phyloP scores from a whole-genome alignment of 2,888 invertebrate genomes.

The Meiosimyza platycephala region DNA sequence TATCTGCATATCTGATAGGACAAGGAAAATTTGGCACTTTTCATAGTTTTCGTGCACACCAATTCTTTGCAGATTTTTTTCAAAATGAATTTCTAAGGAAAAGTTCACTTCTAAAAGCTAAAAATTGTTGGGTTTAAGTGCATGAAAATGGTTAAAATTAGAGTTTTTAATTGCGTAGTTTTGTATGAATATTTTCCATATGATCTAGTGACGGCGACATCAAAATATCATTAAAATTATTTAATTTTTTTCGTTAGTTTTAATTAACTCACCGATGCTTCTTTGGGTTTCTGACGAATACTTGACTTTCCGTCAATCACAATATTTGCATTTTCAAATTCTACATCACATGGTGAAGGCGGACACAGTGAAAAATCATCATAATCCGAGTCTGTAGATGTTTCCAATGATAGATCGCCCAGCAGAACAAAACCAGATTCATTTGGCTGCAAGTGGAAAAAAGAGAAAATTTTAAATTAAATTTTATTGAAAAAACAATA shows the following conservation, averaged over 20 bases:
- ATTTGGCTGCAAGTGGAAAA: conserved; percentile 70
- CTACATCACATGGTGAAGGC: conserved; percentile 85
- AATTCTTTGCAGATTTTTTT: too few species aligned
- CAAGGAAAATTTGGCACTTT: too few species aligned
- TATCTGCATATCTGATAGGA: too few species aligned
- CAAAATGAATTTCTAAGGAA: too few species aligned
- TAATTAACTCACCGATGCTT: conserved; percentile 61
- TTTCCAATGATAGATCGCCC: conserved; percentile 72
- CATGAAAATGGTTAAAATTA: too few species aligned
- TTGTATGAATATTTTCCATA: too few species aligned
- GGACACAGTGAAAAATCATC: conserved; percentile 73
- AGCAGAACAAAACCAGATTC: conserved; percentile 74
- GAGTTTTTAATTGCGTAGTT: too few species aligned
- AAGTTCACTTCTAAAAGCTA: too few species aligned
- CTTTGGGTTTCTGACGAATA: conserved; percentile 73
- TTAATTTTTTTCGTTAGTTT: conserved; percentile 13
- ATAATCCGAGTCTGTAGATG: conserved; percentile 73
- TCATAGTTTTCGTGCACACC: too few species aligned
- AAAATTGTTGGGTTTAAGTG: too few species aligned
- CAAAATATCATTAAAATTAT: conserved; percentile 13
- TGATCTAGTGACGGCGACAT: conserved; percentile 32
- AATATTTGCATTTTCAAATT: conserved; percentile 88
- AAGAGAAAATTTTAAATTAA: conserved; percentile 40
- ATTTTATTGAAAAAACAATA: too few species aligned
- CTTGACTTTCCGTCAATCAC: conserved; percentile 91